Base-by-base conservation (phyloP, 1,140 invertebrate species). In the Diachasma alloeum region DNA sequence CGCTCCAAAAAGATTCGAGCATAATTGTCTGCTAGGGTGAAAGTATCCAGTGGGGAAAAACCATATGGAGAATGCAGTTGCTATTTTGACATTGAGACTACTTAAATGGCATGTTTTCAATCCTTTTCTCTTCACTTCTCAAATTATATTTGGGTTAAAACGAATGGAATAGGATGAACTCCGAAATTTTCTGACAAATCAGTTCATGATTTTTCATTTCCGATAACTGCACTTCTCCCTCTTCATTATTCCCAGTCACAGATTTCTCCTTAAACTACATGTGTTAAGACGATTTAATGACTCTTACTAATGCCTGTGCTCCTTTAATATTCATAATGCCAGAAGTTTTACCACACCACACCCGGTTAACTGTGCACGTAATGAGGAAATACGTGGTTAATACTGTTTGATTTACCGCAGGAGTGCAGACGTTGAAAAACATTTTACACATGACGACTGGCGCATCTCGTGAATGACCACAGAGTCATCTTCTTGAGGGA, bases 301-400 rank as follows among this genome's bases (percentile, higher is more conserved):
- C 48, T 53, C 48, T 53, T 53, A 53, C 48, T 6, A 53, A 53
- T 53, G 17, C 10, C 15, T 15, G 15, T 53, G 17, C 17, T 6
- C 48, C 48, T 53, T 53, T 53, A 63, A 63, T 63, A 63, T 63
- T 63, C 59, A 63, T 63, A 63, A 31, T 42, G 17, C 42, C 36
- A 75, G 42, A 76, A 70, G 59, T 76, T 76, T 76, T 63, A 67
- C 42, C 37, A 44, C 19, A 68, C 69, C 69, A 76, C 75, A 76
- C 75, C 75, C 72, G 77, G 48, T 78, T 78, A 78, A 78, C 77
- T 75, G 77, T 78, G 77, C 67, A 53, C 46, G 72, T 78, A 74
- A 78, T 78, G 72, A 74, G 77, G 67, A 78, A 78, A 78, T 78
- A 74, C 72, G 71, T 67, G 66, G 72, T 74, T 76, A 78, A 71